These are phyloP conservation scores for Hippocampus zosterae DNA, from an alignment of 2,113 vertebrate species.

Conservation along the genomic window DNA sequence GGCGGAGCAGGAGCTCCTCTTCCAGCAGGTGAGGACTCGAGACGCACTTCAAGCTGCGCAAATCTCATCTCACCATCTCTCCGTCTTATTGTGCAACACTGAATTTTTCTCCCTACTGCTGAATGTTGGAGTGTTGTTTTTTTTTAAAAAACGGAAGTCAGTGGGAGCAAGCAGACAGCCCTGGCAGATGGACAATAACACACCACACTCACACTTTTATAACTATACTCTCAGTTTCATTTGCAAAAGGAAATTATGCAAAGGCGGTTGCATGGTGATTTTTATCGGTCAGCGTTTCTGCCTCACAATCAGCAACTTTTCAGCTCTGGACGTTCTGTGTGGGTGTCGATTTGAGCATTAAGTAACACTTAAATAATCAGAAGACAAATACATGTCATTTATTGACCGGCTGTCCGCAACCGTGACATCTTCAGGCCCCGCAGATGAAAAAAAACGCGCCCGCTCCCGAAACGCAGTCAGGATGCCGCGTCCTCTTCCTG, in stretches of 20 bases:
- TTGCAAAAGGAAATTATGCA: slow-evolving; percentile 1
- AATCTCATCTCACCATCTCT: slow-evolving; percentile 1
- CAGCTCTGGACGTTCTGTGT: no score
- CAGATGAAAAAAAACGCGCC: neutral
- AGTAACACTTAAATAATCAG: no score
- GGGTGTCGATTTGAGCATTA: no score
- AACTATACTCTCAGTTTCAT: slow-evolving; percentile 5
- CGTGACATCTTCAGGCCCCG: neutral
- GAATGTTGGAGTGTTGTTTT: neutral
- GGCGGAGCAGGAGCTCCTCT: slow-evolving; percentile 83
- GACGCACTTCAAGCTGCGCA: neutral
- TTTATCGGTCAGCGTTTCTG: neutral
- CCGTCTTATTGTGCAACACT: neutral
- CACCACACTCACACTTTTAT: slow-evolving; percentile 24
- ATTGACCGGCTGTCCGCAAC: no score
- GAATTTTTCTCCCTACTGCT: neutral
- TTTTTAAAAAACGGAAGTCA: neutral
- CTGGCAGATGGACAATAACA: slow-evolving; percentile 53
- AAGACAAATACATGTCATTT: no score
- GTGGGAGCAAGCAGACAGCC: slow-evolving; percentile 14
- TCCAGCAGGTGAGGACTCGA: slow-evolving; percentile 77
- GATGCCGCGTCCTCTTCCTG: slow-evolving; percentile 49
- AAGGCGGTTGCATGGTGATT: neutral
- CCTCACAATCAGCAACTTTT: neutral
- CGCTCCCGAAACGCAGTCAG: slow-evolving; percentile 7